Evolutionary conservation across 2,888 invertebrate genomes (phyloP), one percentile per base, ranked within the genome.

Genomic region (Aleiodes leptofemur): DNA sequence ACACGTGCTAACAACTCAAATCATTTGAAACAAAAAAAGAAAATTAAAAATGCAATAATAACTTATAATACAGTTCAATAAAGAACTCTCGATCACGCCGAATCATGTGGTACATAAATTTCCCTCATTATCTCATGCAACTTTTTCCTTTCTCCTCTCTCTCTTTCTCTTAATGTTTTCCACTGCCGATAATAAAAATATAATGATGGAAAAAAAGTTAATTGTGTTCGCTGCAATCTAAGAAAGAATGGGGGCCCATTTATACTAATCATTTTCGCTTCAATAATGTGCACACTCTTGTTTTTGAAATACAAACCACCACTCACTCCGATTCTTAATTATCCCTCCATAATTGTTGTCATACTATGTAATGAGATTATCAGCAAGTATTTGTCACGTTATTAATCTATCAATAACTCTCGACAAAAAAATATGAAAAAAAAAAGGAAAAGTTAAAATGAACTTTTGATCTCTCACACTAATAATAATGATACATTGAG

Each of bases 41-140:
- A 64, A 64, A 16, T 64, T 48, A 5, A 43, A 64, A 64, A 16
- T 23, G 34, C 43, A 64, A 64, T 64, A 48, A 43, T 43, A 43
- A 43, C 43, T 43, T 43, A 9, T 43, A 43, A 23, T 11, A 38
- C 61, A 64, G 48, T 64, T 48, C 43, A 64, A 64, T 64, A 43
- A 23, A 16, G 43, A 43, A 48, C 48, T 64, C 16, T 43, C 64
- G 64, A 61, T 55, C 55, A 55, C 55, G 55, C 55, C 14, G n/a
- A 38, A n/a, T 61, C 14, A n/a, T 61, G 61, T 38, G 61, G 61
- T n/a, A 13, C 61, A 61, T 64, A 64, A 43, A 64, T 64, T 64
- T 64, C 16, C 64, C 9, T 38, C 23, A 43, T 16, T 64, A 64
- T 64, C 64, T 43, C 64, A 43, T 64, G n/a, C 3, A 64, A 43